These are phyloP conservation scores for Idaea aversata DNA, from an alignment of 2,888 invertebrate species.

Conservation along the genomic window DNA sequence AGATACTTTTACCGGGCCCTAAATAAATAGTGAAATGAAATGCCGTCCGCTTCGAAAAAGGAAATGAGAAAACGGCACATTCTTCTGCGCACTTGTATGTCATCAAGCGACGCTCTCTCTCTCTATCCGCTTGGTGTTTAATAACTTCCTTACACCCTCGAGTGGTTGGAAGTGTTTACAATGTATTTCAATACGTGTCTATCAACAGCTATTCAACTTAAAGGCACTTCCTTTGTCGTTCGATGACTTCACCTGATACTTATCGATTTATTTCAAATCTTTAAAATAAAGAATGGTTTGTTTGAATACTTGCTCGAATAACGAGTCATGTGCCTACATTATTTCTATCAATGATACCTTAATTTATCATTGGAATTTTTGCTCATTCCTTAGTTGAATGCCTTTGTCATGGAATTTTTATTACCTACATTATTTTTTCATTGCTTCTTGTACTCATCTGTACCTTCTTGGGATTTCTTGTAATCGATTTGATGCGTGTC, in stretches of 20 bases:
- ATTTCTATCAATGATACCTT: neutral
- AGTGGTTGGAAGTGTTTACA: neutral
- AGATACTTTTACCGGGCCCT: slow-evolving; percentile 24
- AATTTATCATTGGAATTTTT: neutral
- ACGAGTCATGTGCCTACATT: too few species aligned
- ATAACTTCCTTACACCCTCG: slow-evolving; percentile 14
- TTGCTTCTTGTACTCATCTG: neutral
- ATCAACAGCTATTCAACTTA: neutral
- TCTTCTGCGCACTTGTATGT: slow-evolving; percentile 23
- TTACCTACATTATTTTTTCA: neutral
- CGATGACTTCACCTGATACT: neutral
- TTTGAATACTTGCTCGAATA: too few species aligned
- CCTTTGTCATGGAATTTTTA: neutral
- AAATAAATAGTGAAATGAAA: slow-evolving; percentile 28
- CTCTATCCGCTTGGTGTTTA: neutral
- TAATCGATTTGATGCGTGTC: neutral
- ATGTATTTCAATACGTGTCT: neutral
- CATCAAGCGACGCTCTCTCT: slow-evolving; percentile 23
- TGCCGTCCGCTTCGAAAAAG: slow-evolving; percentile 36
- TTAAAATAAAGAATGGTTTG: neutral
- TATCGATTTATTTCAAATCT: neutral
- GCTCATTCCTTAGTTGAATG: neutral
- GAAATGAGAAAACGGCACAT: slow-evolving; percentile 44
- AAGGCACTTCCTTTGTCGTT: slow-evolving; percentile 1
- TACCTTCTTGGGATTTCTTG: slow-evolving; percentile 1